A percentile compares a stretch with the other conserved stretches of the same genome.
Evolutionary conservation across 2,113 vertebrate species (phyloP).

Genomic region (Martes martes): DNA sequence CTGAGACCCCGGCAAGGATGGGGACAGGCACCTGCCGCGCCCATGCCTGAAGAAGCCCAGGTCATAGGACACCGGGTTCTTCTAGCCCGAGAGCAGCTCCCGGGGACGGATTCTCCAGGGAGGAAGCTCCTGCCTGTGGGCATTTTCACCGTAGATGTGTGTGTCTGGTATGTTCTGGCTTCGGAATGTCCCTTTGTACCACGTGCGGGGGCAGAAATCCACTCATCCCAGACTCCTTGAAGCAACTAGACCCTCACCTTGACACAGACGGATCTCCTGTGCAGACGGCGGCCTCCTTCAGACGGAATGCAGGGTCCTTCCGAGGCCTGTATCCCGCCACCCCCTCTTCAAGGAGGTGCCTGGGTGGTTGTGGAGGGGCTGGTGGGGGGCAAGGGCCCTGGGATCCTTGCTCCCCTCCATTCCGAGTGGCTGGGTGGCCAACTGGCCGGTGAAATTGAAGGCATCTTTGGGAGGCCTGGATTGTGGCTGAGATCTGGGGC

Average conservation of each 20-base stretch:
- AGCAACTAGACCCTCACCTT: no score
- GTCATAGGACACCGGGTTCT: neutral
- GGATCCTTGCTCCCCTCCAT: neutral
- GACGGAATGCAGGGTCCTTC: neutral
- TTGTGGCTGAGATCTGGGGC: no score
- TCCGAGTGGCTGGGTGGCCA: neutral
- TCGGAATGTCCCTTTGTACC: neutral
- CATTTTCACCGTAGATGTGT: neutral
- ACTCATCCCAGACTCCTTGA: neutral
- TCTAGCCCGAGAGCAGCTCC: neutral
- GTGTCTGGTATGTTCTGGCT: neutral
- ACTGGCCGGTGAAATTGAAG: neutral
- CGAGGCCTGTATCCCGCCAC: no score
- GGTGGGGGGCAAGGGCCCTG: accelerated
- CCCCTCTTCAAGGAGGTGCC: neutral
- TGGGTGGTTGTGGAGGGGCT: neutral
- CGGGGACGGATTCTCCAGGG: neutral
- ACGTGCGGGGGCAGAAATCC: neutral
- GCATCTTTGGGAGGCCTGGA: neutral
- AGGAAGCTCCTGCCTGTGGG: neutral
- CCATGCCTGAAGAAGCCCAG: neutral
- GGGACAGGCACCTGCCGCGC: no score
- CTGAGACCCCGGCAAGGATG: neutral
- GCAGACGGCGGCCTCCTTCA: neutral
- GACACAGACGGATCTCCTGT: neutral